Evolutionary conservation across 2,888 invertebrate genomes (phyloP).

Genomic region (Drosophila cognata): DNA sequence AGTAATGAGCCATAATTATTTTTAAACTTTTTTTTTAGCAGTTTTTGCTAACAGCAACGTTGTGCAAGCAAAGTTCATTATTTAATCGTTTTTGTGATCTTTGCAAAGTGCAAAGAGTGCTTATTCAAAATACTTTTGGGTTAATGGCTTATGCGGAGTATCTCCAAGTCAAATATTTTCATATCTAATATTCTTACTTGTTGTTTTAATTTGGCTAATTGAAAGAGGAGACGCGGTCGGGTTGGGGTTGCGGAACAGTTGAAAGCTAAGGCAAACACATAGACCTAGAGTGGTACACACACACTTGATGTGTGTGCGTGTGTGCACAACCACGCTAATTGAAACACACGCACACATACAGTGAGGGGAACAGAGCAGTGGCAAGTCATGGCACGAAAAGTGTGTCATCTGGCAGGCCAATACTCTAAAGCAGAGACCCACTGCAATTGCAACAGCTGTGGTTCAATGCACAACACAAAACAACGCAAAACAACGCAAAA

Average conservation of each 20-base stretch:
- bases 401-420: slow-evolving; percentile 48
- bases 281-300: slow-evolving; percentile 23
- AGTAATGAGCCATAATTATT: not conserved
- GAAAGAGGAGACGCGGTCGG: slow-evolving; percentile 30
- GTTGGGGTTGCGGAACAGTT: not conserved
- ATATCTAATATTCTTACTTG: slow-evolving; percentile 1
- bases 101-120: not conserved
- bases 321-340: slow-evolving; percentile 37
- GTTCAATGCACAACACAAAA: slow-evolving; percentile 35
- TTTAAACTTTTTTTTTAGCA: not conserved
- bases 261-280: slow-evolving; percentile 3
- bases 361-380: not conserved
- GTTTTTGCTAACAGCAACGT: not conserved
- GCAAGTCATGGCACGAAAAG: slow-evolving; percentile 25
- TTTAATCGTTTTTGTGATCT: not conserved
- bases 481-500: slow-evolving; percentile 9
- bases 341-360: slow-evolving; percentile 10
- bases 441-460: slow-evolving; percentile 21
- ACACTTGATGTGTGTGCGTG: not conserved
- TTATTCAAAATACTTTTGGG: not conserved
- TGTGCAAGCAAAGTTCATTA: not conserved
- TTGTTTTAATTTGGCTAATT: slow-evolving; percentile 51
- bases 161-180: not conserved
- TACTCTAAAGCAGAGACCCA: slow-evolving; percentile 4
- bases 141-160: slow-evolving; percentile 4